Evolutionary conservation across 2,888 invertebrate species (phyloP), one percentile per base, ranked within the genome.

Genomic region (Torymus auratus): DNA sequence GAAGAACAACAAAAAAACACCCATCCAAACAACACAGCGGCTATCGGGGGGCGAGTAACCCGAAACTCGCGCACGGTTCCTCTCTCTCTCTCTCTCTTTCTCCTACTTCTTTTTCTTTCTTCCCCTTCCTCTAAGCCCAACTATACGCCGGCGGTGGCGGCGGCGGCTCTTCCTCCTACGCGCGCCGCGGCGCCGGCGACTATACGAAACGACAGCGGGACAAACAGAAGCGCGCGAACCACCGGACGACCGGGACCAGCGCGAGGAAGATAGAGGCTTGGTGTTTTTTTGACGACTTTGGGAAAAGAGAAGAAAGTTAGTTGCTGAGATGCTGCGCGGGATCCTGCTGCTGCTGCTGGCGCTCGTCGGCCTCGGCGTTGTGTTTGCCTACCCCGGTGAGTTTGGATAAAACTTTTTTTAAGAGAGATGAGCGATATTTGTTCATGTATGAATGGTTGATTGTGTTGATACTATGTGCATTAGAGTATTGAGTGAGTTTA

Each of bases 141-240:
- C 41, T 5, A 10, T 41, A 41, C 71, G 50, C 14, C 50, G 58
- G 52, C 28, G 12, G 28, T 20, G 73, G 56, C 50, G 70, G 56
- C 68, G n/a, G 58, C 58, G n/a, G 50, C 50, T 23, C 65, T 55
- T 56, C 78, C 78, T 69, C 62, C 79, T 64, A 73, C 64, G 61
- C 69, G 15, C 55, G 58, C 53, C 74, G 58, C 15, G 64, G n/a
- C 13, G 52, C 64, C 65, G 41, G 60, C 65, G 52, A 70, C 41
- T 7, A 41, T 13, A 12, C 53, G 5, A 20, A 13, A n/a, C 72
- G 23, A 11, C 52, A 4, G 41, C 64, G 28, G 74, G 75, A 70
- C 65, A 50, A 67, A 67, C 80, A 80, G 80, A 80, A 80, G 76
- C 76, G 71, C 80, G 70, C 76, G 56, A 76, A 80, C 67, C 80